Base-by-base conservation (phyloP, 1,140 invertebrate species). In the Bombus waltoni region DNA sequence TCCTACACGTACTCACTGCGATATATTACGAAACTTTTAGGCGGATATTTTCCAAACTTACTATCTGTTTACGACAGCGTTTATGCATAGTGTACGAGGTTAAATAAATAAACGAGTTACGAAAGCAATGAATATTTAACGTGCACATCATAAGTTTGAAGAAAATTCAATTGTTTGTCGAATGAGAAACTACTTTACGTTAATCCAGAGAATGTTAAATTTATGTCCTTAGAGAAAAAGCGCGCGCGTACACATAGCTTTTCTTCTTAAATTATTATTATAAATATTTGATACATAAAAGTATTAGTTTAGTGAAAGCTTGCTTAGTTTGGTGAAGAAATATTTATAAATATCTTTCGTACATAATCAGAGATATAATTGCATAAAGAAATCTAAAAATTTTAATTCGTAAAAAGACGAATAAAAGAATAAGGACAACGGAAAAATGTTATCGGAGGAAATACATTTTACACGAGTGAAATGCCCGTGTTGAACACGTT, bases 21-120 rank as follows among this genome's bases (percentile, higher is more conserved):
- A 72, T 73, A 73, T 73, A 81, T 81, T 81, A 62, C 8, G n/a
- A 73, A 81, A 81, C 47, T 73, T 81, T 73, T 44, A 44, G 38
- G 22, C 25, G 42, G 53, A 73, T 81, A 81, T 73, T 73, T 73
- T 44, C 53, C 40, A 40, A 62, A 73, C 47, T 73, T 81, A 62
- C 47, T 73, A 28, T 11, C 70, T 81, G 70, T 81, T 73, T 73
- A 81, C 70, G 80, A 72, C 70, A 62, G 18, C 70, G n/a, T 73
- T 73, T 73, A 73, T 62, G 68, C 70, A n/a, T 59, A 47, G n/a
- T 44, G 15, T 44, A 73, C 22, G 80, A 57, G 53, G 59, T 73
- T 73, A 81, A 81, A 81, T 35, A 44, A 73, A 66, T 62, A 73
- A 47, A 40, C 28, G n/a, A 71, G 32, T 71, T 81, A 70, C 35